Base-by-base conservation (phyloP, 2,113 vertebrate species). In the Orycteropus afer region DNA sequence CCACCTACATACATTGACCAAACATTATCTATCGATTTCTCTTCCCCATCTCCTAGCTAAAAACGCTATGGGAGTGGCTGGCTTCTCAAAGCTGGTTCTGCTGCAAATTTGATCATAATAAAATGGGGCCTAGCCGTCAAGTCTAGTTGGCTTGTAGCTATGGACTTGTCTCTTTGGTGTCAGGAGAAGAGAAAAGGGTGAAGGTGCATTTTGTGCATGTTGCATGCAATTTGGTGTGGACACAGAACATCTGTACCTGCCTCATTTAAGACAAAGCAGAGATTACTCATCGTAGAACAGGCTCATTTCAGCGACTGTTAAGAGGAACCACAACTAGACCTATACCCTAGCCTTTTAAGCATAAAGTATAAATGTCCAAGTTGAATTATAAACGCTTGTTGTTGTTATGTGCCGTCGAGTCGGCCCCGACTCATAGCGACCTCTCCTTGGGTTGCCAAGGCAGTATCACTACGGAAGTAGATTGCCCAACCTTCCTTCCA, bases 381-480 rank as follows among this genome's bases (percentile, higher is more conserved):
- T 89, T 89, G 32, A 63, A 5, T 96, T 90, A 91, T 47, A 90
- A 93, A 80, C 25, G 82, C 93, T 55, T 69, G 37, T n/a, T n/a
- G n/a, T n/a, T n/a, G n/a, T n/a, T n/a, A n/a, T n/a, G n/a, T n/a
- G n/a, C n/a, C n/a, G n/a, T n/a, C n/a, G n/a, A n/a, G n/a, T n/a
- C n/a, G n/a, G n/a, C n/a, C n/a, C n/a, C n/a, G n/a, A n/a, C n/a
- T n/a, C n/a, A n/a, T n/a, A n/a, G n/a, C n/a, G n/a, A n/a, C n/a
- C n/a, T n/a, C n/a, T n/a, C n/a, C n/a, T n/a, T n/a, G n/a, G n/a
- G n/a, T n/a, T n/a, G n/a, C n/a, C n/a, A n/a, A n/a, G n/a, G n/a
- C n/a, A n/a, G n/a, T n/a, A n/a, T n/a, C n/a, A n/a, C n/a, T n/a
- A n/a, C n/a, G n/a, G n/a, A n/a, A n/a, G n/a, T n/a, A n/a, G n/a